Percentiles rank a stretch among this genome's conserved stretches.
Evolutionary conservation across 2,797 vertebrate genomes (phyloP).

Genomic region (Poeciliopsis presidionis): DNA sequence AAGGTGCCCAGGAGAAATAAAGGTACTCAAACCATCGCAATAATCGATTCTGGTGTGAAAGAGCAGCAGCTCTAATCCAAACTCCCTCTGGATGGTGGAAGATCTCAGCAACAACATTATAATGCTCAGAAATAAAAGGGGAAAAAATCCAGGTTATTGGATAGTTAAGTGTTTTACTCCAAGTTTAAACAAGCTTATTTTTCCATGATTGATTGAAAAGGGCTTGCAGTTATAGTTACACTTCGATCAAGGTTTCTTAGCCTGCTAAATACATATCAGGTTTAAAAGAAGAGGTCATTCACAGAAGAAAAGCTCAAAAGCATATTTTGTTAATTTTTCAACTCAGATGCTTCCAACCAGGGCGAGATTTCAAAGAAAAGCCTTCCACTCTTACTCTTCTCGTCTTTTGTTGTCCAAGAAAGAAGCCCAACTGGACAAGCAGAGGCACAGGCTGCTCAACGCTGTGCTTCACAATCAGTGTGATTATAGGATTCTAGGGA

Average conservation of each 20-base stretch:
- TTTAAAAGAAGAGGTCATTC: not conserved
- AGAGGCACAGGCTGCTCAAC: slow-evolving; percentile 20
- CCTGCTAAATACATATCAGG: slow-evolving; percentile 9
- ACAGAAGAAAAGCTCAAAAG: slow-evolving; percentile 15
- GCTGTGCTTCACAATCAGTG: slow-evolving; percentile 54
- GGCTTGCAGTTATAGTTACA: not conserved
- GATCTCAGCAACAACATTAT: too few relatives aligned
- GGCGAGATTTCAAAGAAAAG: slow-evolving; percentile 33
- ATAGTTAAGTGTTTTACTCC: not conserved
- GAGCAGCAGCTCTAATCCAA: too few relatives aligned
- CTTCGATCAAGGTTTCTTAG: not conserved
- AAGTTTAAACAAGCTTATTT: not conserved
- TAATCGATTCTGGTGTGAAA: too few relatives aligned
- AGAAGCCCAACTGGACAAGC: slow-evolving; percentile 36
- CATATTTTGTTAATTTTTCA: slow-evolving; percentile 15
- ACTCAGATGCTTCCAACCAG: slow-evolving; percentile 13
- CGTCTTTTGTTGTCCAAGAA: slow-evolving; percentile 22
- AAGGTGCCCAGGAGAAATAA: not conserved
- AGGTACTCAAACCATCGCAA: too few relatives aligned
- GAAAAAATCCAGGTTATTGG: too few relatives aligned
- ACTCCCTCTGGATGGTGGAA: too few relatives aligned
- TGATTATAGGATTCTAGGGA: slow-evolving; percentile 49
- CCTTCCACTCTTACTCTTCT: slow-evolving; percentile 18
- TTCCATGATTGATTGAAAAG: not conserved
- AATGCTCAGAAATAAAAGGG: too few relatives aligned